Base-by-base conservation (phyloP, 2,113 vertebrate genomes). In the Trematomus loennbergii region DNA sequence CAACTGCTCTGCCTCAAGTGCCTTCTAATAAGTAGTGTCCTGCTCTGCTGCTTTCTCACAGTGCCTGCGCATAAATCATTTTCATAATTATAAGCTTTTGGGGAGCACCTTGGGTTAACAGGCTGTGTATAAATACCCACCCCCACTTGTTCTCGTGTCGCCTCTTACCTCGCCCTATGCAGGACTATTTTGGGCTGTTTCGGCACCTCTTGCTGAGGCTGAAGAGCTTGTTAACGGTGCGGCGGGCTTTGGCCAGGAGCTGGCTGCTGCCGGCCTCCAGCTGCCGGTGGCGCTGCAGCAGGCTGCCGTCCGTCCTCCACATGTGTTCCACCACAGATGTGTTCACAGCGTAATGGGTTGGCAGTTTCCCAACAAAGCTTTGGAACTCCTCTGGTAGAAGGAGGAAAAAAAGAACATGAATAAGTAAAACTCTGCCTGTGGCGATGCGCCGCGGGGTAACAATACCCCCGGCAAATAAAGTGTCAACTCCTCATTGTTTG, bases 141-240 rank as follows among this genome's bases (percentile, higher is more conserved):
- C 60, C 62, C n/a, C 72, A 40, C 36, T 25, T 52, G 53, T 61
- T 64, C 66, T 48, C 2, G 16, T 15, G 48, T 59, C 22, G 61
- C 57, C n/a, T 74, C 89, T 91, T 91, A 96, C 95, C 95, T 95
- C 69, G 93, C 94, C 87, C 92, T 93, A 60, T 90, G 94, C 79
- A 90, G 86, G 73, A 92, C 78, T 86, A 95, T 93, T 92, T 91
- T 93, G 48, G 95, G 95, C 81, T 93, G 94, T n/a, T 90, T 52
- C 88, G 90, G 86, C 95, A 96, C 81, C 95, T 93, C 89, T 93
- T 95, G 93, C 95, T 96, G 36, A 96, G 94, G 85, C 88, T 94
- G 91, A 95, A 96, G 91, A 96, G 93, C 92, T 94, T 95, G 90
- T 93, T 94, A 84, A 94, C 74, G 11, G 87, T 84, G 79, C 91